Evolutionary conservation across 23 tunicate genomes (phyloP), one percentile per base, ranked within the genome.

Genomic region (Halocynthia aurantium): DNA sequence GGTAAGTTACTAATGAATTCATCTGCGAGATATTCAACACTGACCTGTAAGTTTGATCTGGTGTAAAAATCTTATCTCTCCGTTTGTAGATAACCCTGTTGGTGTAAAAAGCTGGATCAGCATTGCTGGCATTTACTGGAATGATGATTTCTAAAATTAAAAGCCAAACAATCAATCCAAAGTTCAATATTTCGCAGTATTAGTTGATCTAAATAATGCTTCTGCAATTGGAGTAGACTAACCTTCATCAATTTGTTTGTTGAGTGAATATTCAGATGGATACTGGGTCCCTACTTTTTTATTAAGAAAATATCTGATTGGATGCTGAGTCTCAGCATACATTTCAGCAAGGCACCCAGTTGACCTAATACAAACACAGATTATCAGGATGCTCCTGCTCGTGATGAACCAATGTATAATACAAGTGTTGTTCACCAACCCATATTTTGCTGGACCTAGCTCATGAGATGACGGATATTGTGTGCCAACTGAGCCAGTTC

Each of bases 271-370:
- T 0, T 65, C 70, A 10, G 70, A 65, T 10, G 70, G 70, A 65
- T 20, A 65, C 19, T 65, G 70, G 9, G 70, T 65, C 9, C 70
- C 70, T 20, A 49, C 70, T 65, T 65, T 65, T 49, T 40, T 20
- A 20, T 40, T 65, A 9, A 65, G 70, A 49, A 65, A 40, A 65
- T 20, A 65, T 65, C 31, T 65, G 22, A 20, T 49, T 65, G 70
- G 70, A 65, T 65, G 31, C 31, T 65, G 70, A 65, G 19, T 15
- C 31, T 9, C 15, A 15, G 31, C 9, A 11, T 65, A 6, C 15
- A 15, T 15, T 65, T 65, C 44, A 31, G 44, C 44, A 31, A 31
- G 44, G 44, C 44, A 31, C 1, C 44, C 44, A 31, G 44, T 0
- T 1, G 44, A 31, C 44, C 44, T 31, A 31, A 31, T 31, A 31